Evolutionary conservation across 2,888 invertebrate species (phyloP), one percentile per base, ranked within the genome.

Genomic region (Oscheius sp.): DNA sequence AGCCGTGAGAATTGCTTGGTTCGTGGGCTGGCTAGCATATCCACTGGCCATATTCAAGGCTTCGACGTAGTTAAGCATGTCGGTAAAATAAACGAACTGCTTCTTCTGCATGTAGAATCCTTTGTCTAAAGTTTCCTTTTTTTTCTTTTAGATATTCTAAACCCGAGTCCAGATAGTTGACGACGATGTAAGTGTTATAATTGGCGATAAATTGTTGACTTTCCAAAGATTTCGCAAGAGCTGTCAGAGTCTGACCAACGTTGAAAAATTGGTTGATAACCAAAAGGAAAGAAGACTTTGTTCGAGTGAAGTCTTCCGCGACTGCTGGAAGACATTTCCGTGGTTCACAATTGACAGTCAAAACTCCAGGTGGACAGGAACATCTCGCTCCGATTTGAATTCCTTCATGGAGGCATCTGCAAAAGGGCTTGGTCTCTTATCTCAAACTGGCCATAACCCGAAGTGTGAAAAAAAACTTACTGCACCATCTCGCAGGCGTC

Each of bases 281-380:
- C 17, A 61, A 29, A 8, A 61, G 15, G 45, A 61, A 61, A 5
- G 61, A 61, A 2, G 45, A 42, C n/a, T 61, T n/a, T 20, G 23
- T 23, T 29, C 42, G 10, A 8, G 37, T 23, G 12, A 61, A 61
- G 42, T 42, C 45, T n/a, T 8, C 27, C 2, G 10, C 10, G 15
- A 39, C 39, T 3, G 42, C 23, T 15, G 61, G 61, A 4, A 20
- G 37, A 39, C 61, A 61, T 23, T 45, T 64, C 69, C 74, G 39
- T 1, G 73, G 53, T 63, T 75, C 73, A 33, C 75, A 75, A 31
- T 75, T 69, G 15, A 64, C 34, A 10, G 75, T 71, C 10, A 69
- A 69, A 8, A 73, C 33, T 52, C 75, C 75, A 0, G 75, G 73
- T n/a, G 75, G 73, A 27, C 75, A 75, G 5, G 65, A 15, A 17